Percentiles rank a stretch among this genome's conserved stretches.
Evolutionary conservation across 2,888 invertebrate genomes (phyloP).

Genomic region (Hypercompe scribonia): DNA sequence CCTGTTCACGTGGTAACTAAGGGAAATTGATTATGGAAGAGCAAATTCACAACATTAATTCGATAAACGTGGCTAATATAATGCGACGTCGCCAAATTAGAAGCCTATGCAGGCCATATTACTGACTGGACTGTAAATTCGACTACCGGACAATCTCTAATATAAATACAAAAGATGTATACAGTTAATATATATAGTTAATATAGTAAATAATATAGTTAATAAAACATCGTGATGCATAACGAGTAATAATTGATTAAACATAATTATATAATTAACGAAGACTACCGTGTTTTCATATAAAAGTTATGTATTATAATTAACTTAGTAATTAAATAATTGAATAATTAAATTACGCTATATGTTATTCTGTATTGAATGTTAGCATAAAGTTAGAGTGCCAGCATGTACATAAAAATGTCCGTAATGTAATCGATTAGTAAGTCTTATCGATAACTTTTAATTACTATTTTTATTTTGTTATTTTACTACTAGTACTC

Average conservation of each 20-base stretch:
- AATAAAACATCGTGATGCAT: background rate
- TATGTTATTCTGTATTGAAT: constrained; percentile 35
- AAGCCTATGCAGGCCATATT: no score
- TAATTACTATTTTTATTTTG: background rate
- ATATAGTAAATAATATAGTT: no score
- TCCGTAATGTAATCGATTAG: constrained; percentile 14
- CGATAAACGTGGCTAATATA: no score
- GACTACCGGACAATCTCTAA: no score
- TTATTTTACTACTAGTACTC: background rate
- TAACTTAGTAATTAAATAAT: constrained; percentile 15
- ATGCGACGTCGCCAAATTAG: no score
- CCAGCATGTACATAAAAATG: constrained; percentile 5
- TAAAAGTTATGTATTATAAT: constrained; percentile 39
- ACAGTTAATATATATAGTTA: no score
- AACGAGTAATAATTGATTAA: background rate
- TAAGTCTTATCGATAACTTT: constrained; percentile 8
- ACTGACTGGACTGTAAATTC: no score
- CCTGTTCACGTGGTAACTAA: no score
- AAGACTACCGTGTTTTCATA: background rate
- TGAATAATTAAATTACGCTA: constrained; percentile 30
- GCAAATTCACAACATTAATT: no score
- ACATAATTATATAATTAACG: background rate
- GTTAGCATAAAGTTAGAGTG: constrained; percentile 6
- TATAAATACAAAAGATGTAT: background rate
- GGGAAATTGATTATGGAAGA: no score